These are phyloP conservation scores for Calameuta idolon DNA, from an alignment of 2,888 invertebrate genomes.

Conservation along the genomic window DNA sequence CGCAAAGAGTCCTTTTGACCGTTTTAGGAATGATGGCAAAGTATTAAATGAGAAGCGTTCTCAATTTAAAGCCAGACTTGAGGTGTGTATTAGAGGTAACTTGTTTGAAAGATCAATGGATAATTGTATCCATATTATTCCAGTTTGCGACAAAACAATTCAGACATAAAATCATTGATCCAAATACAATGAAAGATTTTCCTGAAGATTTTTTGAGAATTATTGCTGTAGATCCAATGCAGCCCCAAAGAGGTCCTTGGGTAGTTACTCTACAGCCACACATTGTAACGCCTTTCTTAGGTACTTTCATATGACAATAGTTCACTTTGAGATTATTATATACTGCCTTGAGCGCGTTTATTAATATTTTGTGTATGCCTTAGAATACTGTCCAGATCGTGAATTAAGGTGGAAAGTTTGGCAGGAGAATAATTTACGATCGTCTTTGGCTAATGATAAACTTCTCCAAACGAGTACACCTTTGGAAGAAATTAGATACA, in stretches of 20 bases:
- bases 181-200: slow-evolving; percentile 77
- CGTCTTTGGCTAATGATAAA: slow-evolving; percentile 75
- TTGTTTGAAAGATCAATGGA: background rate
- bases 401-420: slow-evolving; percentile 85
- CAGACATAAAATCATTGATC: slow-evolving; percentile 76
- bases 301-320: slow-evolving; percentile 31
- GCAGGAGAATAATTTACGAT: slow-evolving; percentile 81
- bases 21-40: slow-evolving; percentile 70
- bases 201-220: slow-evolving; percentile 77
- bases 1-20: slow-evolving; percentile 62
- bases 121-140: slow-evolving; percentile 20
- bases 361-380: background rate
- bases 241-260: slow-evolving; percentile 84
- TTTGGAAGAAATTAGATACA: slow-evolving; percentile 81
- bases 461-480: slow-evolving; percentile 78
- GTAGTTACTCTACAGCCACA: slow-evolving; percentile 80
- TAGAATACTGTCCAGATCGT: slow-evolving; percentile 85
- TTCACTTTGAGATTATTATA: background rate
- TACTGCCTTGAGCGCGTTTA: background rate
- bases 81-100: slow-evolving; percentile 54
- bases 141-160: slow-evolving; percentile 75
- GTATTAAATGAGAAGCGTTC: slow-evolving; percentile 72
- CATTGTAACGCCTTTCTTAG: slow-evolving; percentile 79
- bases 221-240: slow-evolving; percentile 74
- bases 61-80: slow-evolving; percentile 77